Evolutionary conservation across 2,797 vertebrate species (phyloP), one percentile per base, ranked within the genome.

Genomic region (Chiroxiphia lanceolata): DNA sequence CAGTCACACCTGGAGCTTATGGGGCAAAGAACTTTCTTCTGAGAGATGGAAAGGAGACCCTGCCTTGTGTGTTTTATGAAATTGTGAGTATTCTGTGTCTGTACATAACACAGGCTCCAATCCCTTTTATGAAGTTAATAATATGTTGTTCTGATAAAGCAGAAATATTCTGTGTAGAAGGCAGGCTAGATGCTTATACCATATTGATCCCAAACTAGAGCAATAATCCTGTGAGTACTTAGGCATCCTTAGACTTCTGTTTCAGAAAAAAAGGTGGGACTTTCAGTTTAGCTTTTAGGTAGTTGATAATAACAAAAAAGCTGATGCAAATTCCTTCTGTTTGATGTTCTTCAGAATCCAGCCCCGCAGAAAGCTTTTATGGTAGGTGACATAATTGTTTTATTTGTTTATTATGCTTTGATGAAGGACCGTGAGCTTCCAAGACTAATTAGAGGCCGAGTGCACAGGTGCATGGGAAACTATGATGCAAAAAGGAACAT

Each of bases 21-120:
- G 98, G 98, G 94, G 98, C 99, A 69, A 99, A 99, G 98, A 98
- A 95, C 94, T 99, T 99, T 97, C 98, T 99, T 93, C 76, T 99
- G 97, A 98, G 99, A 97, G 98, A 99, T 31, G 98, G 98, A 27
- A 99, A 98, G 95, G 97, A 98, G 71, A 98, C 92, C 12, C 96
- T 99, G 91, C 97, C 98, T 45, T 99, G 99, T 67, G 95, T 99
- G 50, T 99, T 99, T 97, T 99, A 99, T 92, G 99, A 99, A 98
- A 99, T 98, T 60, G 99, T 99, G 95, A 99, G 99, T 98, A 96
- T 95, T 93, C 50, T 72, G 5, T 83, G 25, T 92, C 69, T 15
- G 3, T 20, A 29, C 15, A 3, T 33, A 27, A 60, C 60, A 54
- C 15, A 34, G 19, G 11, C 26, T 83, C 11, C 29, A 33, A 16